phyloP scores from a whole-genome alignment of 2,797 vertebrate species.

The Neosalanx taihuensis region DNA sequence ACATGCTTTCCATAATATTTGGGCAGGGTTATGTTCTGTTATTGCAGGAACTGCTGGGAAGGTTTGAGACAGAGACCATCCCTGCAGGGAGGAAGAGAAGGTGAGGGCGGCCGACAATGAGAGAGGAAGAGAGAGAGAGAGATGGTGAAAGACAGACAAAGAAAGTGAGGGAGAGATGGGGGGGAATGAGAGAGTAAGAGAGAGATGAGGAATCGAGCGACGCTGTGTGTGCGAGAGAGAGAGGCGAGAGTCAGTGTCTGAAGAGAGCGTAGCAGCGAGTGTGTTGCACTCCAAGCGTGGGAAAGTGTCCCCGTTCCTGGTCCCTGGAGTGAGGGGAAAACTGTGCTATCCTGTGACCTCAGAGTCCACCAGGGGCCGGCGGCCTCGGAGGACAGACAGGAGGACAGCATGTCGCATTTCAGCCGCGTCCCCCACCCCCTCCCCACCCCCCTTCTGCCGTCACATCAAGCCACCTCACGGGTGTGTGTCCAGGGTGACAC shows the following conservation, averaged over 20 bases:
- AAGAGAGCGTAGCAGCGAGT: neutral
- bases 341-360: conserved; percentile 61
- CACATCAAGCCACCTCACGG: no score
- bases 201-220: neutral
- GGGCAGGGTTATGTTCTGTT: conserved; percentile 7
- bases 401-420: no score
- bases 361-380: conserved; percentile 55
- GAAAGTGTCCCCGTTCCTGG: conserved; percentile 58
- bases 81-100: conserved; percentile 3
- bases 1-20: conserved; percentile 20
- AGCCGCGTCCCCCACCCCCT: no score
- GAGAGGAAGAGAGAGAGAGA: neutral
- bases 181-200: neutral
- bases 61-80: conserved; percentile 10
- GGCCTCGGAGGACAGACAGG: no score
- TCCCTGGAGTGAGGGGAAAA: conserved; percentile 67
- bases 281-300: conserved; percentile 65
- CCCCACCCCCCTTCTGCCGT: no score
- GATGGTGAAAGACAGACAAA: neutral
- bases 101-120: neutral
- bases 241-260: neutral
- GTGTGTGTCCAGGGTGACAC: no score
- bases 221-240: neutral
- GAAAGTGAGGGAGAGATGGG: neutral
- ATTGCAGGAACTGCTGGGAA: conserved; percentile 8